Conservation (phyloP, 2,113 vertebrate genomes). For the Epinephelus cyanopodus region DNA sequence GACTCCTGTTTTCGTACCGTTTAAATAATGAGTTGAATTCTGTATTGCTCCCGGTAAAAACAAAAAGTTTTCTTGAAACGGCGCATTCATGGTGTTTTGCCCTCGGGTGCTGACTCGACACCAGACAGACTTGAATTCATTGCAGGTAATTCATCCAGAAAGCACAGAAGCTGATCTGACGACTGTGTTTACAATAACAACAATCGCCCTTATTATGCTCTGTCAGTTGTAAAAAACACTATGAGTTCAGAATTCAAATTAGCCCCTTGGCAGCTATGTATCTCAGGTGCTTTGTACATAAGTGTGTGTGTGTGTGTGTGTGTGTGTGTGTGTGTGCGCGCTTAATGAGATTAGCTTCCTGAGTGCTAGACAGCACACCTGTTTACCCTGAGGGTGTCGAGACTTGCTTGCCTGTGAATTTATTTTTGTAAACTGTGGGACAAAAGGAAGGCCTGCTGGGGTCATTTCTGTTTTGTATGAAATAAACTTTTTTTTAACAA, state of each 20-base stretch:
- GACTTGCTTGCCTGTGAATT: constrained; percentile 54
- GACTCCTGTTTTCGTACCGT: constrained; percentile 20
- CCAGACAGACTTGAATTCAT: constrained; percentile 31
- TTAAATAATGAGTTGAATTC: constrained; percentile 48
- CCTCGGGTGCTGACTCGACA: constrained; percentile 39
- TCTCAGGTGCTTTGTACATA: constrained; percentile 72
- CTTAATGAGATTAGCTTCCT: constrained; percentile 59
- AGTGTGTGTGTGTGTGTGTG: constrained; percentile 36
- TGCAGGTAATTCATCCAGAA: constrained; percentile 36
- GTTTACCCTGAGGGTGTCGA: constrained; percentile 58
- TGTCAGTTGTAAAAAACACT: constrained; percentile 53
- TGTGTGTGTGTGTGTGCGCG: constrained; percentile 10
- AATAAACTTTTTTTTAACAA: constrained; percentile 52
- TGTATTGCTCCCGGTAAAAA: constrained; percentile 48
- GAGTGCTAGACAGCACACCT: constrained; percentile 58
- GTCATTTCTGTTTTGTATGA: constrained; percentile 55
- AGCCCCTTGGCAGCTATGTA: constrained; percentile 67
- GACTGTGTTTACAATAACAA: constrained; percentile 48
- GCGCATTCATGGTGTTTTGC: constrained; percentile 8
- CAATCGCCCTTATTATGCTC: constrained; percentile 39
- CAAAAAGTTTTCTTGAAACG: constrained; percentile 3
- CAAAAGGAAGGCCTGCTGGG: constrained; percentile 13
- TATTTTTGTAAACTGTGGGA: constrained; percentile 72
- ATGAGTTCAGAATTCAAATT: constrained; percentile 51
- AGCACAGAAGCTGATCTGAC: constrained; percentile 41